These are phyloP conservation scores for Euwallacea similis DNA, from an alignment of 1,140 invertebrate genomes.

Conservation along the genomic window DNA sequence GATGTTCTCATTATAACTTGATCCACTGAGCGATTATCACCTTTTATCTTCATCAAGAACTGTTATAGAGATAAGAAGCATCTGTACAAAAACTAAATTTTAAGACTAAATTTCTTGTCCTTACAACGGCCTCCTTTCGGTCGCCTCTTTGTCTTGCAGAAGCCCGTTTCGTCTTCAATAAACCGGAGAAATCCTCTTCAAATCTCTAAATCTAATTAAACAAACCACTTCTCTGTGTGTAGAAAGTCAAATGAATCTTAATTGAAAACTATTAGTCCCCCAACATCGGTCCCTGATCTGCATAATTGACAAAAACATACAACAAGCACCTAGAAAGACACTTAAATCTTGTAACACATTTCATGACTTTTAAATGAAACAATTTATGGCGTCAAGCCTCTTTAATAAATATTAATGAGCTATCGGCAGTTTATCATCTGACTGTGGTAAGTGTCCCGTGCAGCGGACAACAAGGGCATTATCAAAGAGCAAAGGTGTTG, in stretches of 20 bases:
- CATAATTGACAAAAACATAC: slow-evolving; percentile 3
- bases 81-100: too few relatives aligned
- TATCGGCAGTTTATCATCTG: slow-evolving; percentile 1
- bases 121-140: too few relatives aligned
- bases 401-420: slow-evolving; percentile 5
- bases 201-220: too few relatives aligned
- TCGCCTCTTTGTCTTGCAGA: too few relatives aligned
- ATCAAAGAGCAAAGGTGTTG: background rate
- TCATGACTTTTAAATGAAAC: slow-evolving; percentile 7
- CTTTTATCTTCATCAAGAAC: too few relatives aligned
- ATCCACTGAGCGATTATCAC: too few relatives aligned
- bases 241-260: slow-evolving; percentile 6
- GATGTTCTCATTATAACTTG: too few relatives aligned
- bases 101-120: too few relatives aligned
- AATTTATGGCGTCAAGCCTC: slow-evolving; percentile 6
- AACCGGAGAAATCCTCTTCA: too few relatives aligned
- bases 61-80: too few relatives aligned
- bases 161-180: too few relatives aligned
- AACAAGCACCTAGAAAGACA: slow-evolving; percentile 5
- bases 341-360: slow-evolving; percentile 7
- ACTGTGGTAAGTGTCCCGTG: background rate
- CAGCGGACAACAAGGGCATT: background rate
- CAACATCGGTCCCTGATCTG: background rate
- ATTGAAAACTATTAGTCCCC: slow-evolving; percentile 4
- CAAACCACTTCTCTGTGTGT: background rate